Evolutionary conservation across 2,797 vertebrate genomes (phyloP), one percentile per base, ranked within the genome.

Genomic region (Crypturellus tataupa): DNA sequence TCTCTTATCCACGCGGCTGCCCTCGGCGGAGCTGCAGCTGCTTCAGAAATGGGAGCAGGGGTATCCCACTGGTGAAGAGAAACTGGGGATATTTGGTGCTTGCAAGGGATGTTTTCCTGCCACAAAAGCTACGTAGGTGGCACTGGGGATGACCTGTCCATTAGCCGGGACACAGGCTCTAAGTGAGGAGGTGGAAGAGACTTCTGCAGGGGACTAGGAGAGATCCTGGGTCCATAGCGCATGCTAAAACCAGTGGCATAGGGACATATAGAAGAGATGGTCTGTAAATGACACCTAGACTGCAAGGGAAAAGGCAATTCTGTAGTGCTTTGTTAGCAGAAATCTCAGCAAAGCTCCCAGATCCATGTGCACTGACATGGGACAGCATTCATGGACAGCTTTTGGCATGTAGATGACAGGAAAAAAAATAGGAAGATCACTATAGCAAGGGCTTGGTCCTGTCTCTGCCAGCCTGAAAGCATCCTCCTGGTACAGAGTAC

Each of bases 221-320:
- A 13, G 33, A 37, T 14, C 33, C 14, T 25, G n/a, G 17, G 65
- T 17, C n/a, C 44, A 12, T 21, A 12, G 13, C 39, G 19, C 47
- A 21, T 15, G 7, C 51, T 49, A 20, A 35, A 37, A 31, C 33
- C 47, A 51, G 47, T 6, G 27, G 37, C 25, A 31, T 20, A 25
- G 7, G 33, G 68, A 77, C 13, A 9, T 2, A 29, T 18, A 15
- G 39, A 33, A 44, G 40, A 47, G 55, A 17, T 2, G 29, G 31
- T 4, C 40, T 27, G 31, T 55, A 63, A 73, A 62, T 17, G 27
- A 31, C 31, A 62, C 0, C 0, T 14, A 44, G 25, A 17, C 4
- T 0, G 3, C 39, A 59, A 16, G 47, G 20, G 49, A 24, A 20
- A 78, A 44, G 81, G 76, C 46, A 21, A 10, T 33, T 27, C 62